Evolutionary conservation across 2,888 invertebrate species (phyloP), one percentile per base, ranked within the genome.

Genomic region (Drosophila gaucha): DNA sequence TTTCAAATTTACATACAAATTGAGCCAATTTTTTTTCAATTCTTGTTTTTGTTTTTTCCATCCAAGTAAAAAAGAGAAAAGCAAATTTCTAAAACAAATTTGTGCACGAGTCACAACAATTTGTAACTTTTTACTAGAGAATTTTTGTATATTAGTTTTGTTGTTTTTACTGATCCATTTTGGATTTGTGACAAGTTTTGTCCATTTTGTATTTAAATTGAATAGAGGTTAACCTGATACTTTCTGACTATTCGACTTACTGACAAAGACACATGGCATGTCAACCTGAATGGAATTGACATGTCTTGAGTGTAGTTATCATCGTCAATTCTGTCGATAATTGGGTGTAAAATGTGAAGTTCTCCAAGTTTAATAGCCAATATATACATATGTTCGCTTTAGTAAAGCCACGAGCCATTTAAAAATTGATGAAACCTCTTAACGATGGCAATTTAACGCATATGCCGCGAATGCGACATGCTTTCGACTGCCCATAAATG

Each of bases 401-500:
- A 54, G 28, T 33, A 18, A 47, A 57, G 14, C 65, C 59, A 33
- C 49, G 14, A 43, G 14, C 50, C 46, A 55, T 62, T 80, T 70
- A 80, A 84, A 80, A 65, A 80, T 80, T 76, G 70, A 80, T 78
- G 74, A 70, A 59, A 41, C 67, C 75, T 64, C 51, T 78, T 79
- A 79, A 85, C 66, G 71, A 68, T 74, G 46, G 66, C 69, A 66
- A 77, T 85, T 82, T 60, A 85, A 69, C 66, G 60, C 83, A 85
- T 67, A 74, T 82, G 80, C 20, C 59, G 51, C 67, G 35, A 50
- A 62, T 55, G 43, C 55, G 12, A 44, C 47, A 50, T 54, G 49
- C 24, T 49, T 43, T 44, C 26, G 35, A 41, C 24, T 12, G 54
- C 55, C 63, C 82, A 68, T 82, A 82, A 82, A 82, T 85, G 77